phyloP scores from a whole-genome alignment of 1,140 invertebrate species.

The Heliothis subflexa region DNA sequence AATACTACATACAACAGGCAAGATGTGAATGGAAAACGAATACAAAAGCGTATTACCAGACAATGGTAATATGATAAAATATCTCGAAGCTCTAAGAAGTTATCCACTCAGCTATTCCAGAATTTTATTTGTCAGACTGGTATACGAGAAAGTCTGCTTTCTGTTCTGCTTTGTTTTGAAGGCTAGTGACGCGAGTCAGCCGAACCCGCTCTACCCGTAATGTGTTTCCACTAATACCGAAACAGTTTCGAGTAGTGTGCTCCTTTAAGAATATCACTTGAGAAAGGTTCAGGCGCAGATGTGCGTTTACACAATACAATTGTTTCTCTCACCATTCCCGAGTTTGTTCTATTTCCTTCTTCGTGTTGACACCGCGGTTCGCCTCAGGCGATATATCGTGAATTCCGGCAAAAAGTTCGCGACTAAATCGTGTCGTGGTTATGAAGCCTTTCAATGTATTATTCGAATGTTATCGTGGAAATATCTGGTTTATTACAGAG shows the following conservation, averaged over 20 bases:
- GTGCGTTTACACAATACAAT: constrained; percentile 43
- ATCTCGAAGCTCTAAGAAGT: constrained; percentile 7
- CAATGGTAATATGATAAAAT: constrained; percentile 17
- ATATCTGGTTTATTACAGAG: constrained; percentile 49
- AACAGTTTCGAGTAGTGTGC: constrained; percentile 21
- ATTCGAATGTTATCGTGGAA: constrained; percentile 48
- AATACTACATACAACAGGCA: neutral
- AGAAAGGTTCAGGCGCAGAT: constrained; percentile 48
- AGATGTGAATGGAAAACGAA: neutral
- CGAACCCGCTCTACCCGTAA: constrained; percentile 9
- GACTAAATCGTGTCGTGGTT: constrained; percentile 31
- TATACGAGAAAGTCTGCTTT: constrained; percentile 23
- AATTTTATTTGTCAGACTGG: neutral
- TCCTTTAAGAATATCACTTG: constrained; percentile 32
- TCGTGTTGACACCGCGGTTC: constrained; percentile 12
- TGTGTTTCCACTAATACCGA: constrained; percentile 27
- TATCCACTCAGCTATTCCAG: constrained; percentile 13
- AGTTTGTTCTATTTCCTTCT: constrained; percentile 48
- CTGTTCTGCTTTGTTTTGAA: neutral
- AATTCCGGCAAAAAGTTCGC: constrained; percentile 29
- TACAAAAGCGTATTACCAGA: neutral
- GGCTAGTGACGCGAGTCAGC: neutral
- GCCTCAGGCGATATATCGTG: constrained; percentile 26
- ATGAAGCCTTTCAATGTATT: constrained; percentile 49
- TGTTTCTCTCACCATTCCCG: constrained; percentile 39